These are phyloP conservation scores for Corythaixoides concolor DNA, from an alignment of 2,113 vertebrate species.

Conservation along the genomic window DNA sequence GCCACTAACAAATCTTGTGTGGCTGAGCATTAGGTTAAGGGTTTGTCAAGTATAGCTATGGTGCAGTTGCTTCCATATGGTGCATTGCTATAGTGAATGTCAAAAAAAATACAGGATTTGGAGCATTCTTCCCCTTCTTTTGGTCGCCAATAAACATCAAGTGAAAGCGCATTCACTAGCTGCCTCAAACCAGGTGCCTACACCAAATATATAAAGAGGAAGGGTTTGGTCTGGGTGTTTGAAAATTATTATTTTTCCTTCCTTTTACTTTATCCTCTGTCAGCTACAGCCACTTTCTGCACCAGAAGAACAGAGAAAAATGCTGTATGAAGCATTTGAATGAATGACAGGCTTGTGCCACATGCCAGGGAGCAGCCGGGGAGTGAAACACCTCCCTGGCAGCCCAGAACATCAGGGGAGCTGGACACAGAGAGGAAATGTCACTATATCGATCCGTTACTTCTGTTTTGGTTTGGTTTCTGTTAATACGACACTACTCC, in stretches of 20 bases:
- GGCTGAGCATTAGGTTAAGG: not conserved
- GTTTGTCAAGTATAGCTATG: not conserved
- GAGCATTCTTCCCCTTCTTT: not conserved
- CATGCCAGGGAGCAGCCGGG: not conserved
- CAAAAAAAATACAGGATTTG: not conserved
- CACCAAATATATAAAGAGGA: not conserved
- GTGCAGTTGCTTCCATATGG: not conserved
- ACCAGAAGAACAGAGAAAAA: not conserved
- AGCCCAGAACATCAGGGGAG: not conserved
- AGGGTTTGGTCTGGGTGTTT: not conserved
- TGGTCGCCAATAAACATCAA: not conserved
- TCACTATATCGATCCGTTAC: not conserved
- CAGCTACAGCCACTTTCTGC: not conserved
- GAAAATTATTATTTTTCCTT: not conserved
- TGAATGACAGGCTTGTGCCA: not conserved
- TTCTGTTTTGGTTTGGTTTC: not conserved
- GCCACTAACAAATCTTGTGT: not conserved
- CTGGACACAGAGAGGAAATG: not conserved
- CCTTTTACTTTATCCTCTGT: not conserved
- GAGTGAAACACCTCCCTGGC: not conserved
- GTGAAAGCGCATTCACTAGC: not conserved
- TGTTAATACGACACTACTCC: not conserved
- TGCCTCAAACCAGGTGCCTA: not conserved
- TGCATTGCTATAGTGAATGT: not conserved
- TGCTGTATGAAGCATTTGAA: not conserved